Conservation (phyloP, 2,888 invertebrate genomes). For the Drosophila siamana region DNA sequence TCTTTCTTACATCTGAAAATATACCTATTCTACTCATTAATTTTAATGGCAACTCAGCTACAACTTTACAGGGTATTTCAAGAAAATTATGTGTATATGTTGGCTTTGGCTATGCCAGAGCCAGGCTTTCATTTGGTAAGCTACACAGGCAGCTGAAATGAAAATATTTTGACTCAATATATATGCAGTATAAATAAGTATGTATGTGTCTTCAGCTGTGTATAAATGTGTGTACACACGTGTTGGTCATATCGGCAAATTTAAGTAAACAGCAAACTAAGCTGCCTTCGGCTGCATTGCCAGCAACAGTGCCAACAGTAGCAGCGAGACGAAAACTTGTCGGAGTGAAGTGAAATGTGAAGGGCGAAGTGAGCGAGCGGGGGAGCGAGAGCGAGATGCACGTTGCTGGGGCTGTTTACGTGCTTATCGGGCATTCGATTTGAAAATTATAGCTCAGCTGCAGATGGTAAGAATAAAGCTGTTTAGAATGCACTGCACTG, state of each 20-base stretch:
- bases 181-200: not conserved
- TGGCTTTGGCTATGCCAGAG: not conserved
- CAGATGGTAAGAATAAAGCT: conserved; percentile 42
- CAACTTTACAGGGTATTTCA: not conserved
- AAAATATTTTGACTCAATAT: conserved; percentile 52
- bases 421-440: conserved; percentile 57
- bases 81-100: conserved; percentile 24
- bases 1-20: too few species aligned
- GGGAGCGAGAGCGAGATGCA: not conserved
- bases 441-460: conserved; percentile 46
- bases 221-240: conserved; percentile 47
- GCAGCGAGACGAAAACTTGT: not conserved
- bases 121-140: conserved; percentile 37
- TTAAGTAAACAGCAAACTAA: conserved; percentile 59
- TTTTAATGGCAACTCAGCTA: not conserved
- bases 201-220: conserved; percentile 15
- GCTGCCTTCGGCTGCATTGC: conserved; percentile 34
- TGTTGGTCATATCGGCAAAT: conserved; percentile 60
- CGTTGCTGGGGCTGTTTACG: conserved; percentile 44
- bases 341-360: not conserved
- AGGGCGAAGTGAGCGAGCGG: not conserved
- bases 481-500: conserved; percentile 58
- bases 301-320: conserved; percentile 33
- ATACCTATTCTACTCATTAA: too few species aligned
- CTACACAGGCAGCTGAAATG: conserved; percentile 54